These are phyloP conservation scores for Pyrrhosoma nymphula DNA, from an alignment of 2,888 invertebrate genomes.

Conservation along the genomic window DNA sequence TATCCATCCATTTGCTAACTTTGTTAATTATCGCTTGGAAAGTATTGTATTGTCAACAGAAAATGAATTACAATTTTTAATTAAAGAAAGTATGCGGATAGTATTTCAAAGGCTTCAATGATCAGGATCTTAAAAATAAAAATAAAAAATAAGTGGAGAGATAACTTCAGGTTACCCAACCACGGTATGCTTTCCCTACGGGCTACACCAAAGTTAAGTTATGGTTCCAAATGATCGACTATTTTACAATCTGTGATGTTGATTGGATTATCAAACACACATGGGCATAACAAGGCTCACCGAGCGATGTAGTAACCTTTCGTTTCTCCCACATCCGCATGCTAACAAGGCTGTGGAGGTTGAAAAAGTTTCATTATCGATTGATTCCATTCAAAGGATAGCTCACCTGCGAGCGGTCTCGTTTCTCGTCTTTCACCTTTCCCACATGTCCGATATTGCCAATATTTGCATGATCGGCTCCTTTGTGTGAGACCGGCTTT, in stretches of 20 bases:
- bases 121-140: too few relatives aligned
- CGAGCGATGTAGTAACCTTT: background rate
- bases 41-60: too few relatives aligned
- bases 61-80: too few relatives aligned
- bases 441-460: slow-evolving; percentile 7
- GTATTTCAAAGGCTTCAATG: too few relatives aligned
- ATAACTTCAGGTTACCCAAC: background rate
- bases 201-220: background rate
- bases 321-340: slow-evolving; percentile 2
- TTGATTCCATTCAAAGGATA: background rate
- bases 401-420: background rate
- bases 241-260: background rate
- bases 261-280: background rate
- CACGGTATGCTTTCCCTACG: background rate
- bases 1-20: too few relatives aligned
- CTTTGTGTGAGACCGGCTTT: background rate
- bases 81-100: too few relatives aligned
- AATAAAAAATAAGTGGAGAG: too few relatives aligned
- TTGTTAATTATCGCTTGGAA: too few relatives aligned
- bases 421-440: background rate
- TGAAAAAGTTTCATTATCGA: slow-evolving; percentile 16
- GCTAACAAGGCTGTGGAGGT: background rate
- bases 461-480: slow-evolving; percentile 32
- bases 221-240: background rate
- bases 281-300: background rate